These are phyloP conservation scores for Pluvialis apricaria DNA, from an alignment of 2,113 vertebrate species.

Conservation along the genomic window DNA sequence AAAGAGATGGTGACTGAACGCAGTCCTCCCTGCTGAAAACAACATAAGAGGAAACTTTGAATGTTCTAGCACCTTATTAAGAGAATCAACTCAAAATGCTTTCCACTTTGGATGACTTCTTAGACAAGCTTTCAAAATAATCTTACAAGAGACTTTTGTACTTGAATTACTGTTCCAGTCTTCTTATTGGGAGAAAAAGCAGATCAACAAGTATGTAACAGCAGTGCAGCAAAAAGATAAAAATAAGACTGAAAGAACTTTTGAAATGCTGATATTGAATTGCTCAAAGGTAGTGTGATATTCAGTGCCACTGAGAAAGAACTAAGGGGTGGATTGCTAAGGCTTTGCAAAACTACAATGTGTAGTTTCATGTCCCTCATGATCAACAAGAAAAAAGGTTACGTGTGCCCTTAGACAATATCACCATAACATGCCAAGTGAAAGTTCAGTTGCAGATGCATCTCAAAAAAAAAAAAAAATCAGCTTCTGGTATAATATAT, in stretches of 20 bases:
- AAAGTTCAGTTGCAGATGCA: neutral
- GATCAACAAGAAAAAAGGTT: neutral
- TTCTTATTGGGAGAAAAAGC: neutral
- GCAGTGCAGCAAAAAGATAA: neutral
- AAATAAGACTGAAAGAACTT: neutral
- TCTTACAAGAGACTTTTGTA: neutral
- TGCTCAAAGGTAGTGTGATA: neutral
- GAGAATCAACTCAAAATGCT: neutral
- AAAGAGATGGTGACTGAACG: neutral
- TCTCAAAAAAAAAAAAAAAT: neutral
- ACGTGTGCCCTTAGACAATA: neutral
- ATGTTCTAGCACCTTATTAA: neutral
- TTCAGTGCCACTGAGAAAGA: neutral
- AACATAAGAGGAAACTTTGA: neutral
- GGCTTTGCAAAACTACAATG: neutral
- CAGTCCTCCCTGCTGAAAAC: neutral
- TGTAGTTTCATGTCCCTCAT: neutral
- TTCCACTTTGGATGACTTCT: neutral
- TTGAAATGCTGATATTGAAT: neutral
- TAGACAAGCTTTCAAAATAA: neutral
- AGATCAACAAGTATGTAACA: neutral
- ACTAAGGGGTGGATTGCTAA: neutral
- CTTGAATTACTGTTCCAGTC: neutral
- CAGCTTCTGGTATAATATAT: neutral
- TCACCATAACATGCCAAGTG: neutral